These are phyloP conservation scores for Lagenorhynchus albirostris DNA, from an alignment of 2,113 vertebrate genomes.

Conservation along the genomic window DNA sequence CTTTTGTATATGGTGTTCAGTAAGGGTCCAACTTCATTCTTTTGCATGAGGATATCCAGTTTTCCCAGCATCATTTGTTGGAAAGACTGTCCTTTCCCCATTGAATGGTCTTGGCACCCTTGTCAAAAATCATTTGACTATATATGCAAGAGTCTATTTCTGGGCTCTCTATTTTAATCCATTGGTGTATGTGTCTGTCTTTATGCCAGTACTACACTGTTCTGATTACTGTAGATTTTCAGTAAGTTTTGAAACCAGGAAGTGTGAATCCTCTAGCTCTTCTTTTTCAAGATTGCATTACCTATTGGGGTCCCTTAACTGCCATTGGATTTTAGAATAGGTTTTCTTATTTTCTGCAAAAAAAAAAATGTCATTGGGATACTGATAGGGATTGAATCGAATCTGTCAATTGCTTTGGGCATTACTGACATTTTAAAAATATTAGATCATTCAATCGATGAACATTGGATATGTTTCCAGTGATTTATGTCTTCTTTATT, in stretches of 20 bases:
- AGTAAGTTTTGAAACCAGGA: not conserved
- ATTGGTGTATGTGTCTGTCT: not conserved
- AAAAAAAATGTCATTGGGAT: not conserved
- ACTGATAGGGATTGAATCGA: not conserved
- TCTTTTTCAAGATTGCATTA: not conserved
- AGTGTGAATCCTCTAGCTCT: not conserved
- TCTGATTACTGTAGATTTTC: not conserved
- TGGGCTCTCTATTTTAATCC: too few species aligned
- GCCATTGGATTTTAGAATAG: not conserved
- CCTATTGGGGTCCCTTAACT: not conserved
- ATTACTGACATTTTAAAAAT: not conserved
- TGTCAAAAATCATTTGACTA: not conserved
- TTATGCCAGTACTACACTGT: not conserved
- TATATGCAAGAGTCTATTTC: not conserved
- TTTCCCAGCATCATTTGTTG: not conserved
- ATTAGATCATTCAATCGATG: not conserved
- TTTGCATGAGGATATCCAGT: not conserved
- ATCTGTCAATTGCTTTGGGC: not conserved
- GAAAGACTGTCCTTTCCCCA: not conserved
- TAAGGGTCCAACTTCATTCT: not conserved
- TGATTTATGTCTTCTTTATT: not conserved
- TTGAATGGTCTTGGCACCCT: not conserved
- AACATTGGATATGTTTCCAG: not conserved
- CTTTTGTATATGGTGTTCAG: not conserved
- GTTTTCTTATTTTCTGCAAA: not conserved